Percentiles rank a stretch among this genome's conserved stretches.
phyloP scores from a whole-genome alignment of 2,888 invertebrate genomes.

The Pasiphila rectangulata region DNA sequence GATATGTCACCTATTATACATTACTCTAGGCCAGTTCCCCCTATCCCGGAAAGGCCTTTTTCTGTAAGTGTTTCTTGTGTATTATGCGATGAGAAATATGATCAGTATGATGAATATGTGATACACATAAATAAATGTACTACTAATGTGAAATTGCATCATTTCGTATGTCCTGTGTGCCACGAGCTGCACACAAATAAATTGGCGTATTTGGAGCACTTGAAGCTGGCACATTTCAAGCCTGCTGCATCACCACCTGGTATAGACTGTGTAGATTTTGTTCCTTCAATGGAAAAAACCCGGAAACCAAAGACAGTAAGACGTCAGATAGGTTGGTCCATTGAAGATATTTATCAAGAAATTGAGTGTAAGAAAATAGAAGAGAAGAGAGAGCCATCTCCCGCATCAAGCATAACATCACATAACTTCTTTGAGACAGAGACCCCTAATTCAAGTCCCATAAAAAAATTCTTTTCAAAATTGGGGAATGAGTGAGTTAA shows the following conservation, averaged over 20 bases:
- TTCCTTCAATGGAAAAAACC: constrained; percentile 63
- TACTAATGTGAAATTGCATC: constrained; percentile 71
- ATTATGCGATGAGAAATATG: constrained; percentile 67
- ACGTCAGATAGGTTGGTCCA: constrained; percentile 75
- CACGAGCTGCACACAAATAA: constrained; percentile 71
- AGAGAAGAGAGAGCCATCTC: constrained; percentile 51
- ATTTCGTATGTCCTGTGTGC: constrained; percentile 70
- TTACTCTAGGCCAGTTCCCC: constrained; percentile 38
- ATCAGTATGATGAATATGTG: constrained; percentile 65
- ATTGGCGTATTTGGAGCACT: constrained; percentile 60
- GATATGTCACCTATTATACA: constrained; percentile 47
- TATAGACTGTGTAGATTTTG: constrained; percentile 66
- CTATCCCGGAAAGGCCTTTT: constrained; percentile 37
- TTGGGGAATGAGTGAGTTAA: constrained; percentile 76
- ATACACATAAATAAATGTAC: constrained; percentile 69
- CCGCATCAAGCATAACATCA: constrained; percentile 61
- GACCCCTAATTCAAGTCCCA: constrained; percentile 67
- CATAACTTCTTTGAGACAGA: constrained; percentile 67
- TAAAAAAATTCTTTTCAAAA: constrained; percentile 71
- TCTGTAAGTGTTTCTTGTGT: constrained; percentile 63
- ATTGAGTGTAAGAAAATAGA: constrained; percentile 71
- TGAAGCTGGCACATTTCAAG: constrained; percentile 58
- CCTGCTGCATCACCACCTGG: constrained; percentile 47
- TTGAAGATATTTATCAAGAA: constrained; percentile 76
- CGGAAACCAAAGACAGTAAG: constrained; percentile 65